Base-by-base conservation (phyloP, 2,113 vertebrate species). In the Sardina pilchardus region DNA sequence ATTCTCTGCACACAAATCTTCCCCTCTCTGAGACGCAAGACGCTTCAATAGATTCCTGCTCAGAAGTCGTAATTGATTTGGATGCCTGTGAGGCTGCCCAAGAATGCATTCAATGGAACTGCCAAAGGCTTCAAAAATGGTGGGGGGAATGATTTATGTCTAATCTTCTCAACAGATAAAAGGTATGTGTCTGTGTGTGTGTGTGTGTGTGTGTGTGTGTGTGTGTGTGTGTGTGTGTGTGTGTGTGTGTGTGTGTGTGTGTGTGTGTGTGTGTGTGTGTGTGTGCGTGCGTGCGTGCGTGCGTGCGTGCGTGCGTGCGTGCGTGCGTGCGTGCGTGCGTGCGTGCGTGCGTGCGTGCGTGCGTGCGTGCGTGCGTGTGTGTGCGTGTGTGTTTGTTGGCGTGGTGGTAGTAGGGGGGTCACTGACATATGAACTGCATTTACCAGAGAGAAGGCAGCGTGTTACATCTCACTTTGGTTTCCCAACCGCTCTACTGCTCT, bases 71-170 rank as follows among this genome's bases (percentile, higher is more conserved):
- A 82, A 87, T 90, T 89, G 84, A 43, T 87, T 87, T 92, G 85
- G 86, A 88, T 85, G 83, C 90, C 88, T 83, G 89, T 59, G 89
- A 88, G 90, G 84, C 83, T 81, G 89, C 78, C 87, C 50, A 85
- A 44, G 89, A 91, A 91, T 91, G 91, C 93, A 89, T 91, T 93
- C 90, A 91, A 89, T 71, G 85, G 59, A 53, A 87, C 44, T 83
- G 82, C 82, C 85, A 86, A 59, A 82, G 59, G 75, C 26, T 87
- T 87, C 82, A 89, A 89, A 85, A 90, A 88, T 88, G 89, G 34
- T 86, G 88, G 53, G 83, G 88, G 88, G 88, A 14, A 2, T 36
- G 71, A 78, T 78, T 78, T 78, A 78, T 34, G 36, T 78, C 71
- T 78, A 78, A 78, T 36, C 30, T 6, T 36, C 71, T 34, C 34